Percentiles rank a stretch among this genome's conserved stretches.
These are phyloP conservation scores for Malurus elegans DNA, from an alignment of 2,113 vertebrate genomes.

Conservation along the genomic window DNA sequence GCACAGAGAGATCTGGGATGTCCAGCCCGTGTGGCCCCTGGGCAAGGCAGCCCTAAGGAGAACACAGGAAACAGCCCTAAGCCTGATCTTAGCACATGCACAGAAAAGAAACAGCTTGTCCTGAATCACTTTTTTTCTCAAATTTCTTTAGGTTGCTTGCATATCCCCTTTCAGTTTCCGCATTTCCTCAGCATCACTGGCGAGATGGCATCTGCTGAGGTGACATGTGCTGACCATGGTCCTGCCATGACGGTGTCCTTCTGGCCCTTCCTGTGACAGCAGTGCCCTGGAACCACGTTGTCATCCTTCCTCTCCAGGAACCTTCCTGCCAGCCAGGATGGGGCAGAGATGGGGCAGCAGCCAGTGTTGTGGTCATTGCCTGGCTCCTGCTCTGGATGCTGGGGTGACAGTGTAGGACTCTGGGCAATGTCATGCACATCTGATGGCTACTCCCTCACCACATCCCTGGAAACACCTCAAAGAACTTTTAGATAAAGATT, in stretches of 20 bases:
- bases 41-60: not conserved
- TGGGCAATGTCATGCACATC: not conserved
- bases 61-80: not conserved
- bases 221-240: rapidly evolving
- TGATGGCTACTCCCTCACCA: not conserved
- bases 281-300: not conserved
- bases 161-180: not conserved
- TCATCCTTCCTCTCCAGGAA: not conserved
- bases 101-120: not conserved
- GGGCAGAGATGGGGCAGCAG: not conserved
- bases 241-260: not conserved
- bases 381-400: not conserved
- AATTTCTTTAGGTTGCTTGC: not conserved
- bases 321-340: not conserved
- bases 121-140: not conserved
- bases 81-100: not conserved
- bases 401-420: not conserved
- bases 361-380: not conserved
- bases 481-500: not conserved
- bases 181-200: not conserved
- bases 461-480: not conserved
- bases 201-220: not conserved
- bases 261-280: not conserved
- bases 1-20: not conserved
- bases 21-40: not conserved